Evolutionary conservation across 2,113 vertebrate species (phyloP), one percentile per base, ranked within the genome.

Genomic region (Parotia lawesii): DNA sequence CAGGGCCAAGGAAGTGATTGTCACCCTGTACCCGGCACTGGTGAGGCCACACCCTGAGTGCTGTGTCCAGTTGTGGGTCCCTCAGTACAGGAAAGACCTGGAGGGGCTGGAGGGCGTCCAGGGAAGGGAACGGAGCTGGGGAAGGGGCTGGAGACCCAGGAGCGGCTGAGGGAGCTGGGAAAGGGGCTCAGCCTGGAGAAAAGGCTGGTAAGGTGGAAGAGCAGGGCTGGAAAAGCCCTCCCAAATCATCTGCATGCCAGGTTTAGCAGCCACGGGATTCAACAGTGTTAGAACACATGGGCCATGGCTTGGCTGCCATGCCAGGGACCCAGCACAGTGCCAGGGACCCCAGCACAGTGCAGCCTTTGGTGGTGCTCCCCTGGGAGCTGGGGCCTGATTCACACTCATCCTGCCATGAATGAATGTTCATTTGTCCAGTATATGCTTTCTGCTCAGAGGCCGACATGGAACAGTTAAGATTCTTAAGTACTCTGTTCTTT

Each of bases 221-320:
- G 27, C 40, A n/a, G 48, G 24, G 13, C 67, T 54, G 20, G 33
- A 51, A 62, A 48, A 85, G 38, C 22, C 14, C 23, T 86, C 45
- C 42, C 2, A 12, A 25, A 35, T 12, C 19, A 47, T 4, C 56
- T 54, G 7, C 28, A 3, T 0, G 2, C 2, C 42, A 71, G 42
- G 42, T 38, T 42, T 24, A 51, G 42, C 47, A 65, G 11, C 38
- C 12, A 13, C 11, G 42, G 81, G 15, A 29, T 16, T n/a, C 35
- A 53, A 1, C n/a, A 33, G 65, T 29, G 35, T 10, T 51, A 47
- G 18, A 22, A 24, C 38, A 23, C 38, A 2, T 0, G 1, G 15
- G 6, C 35, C 6, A 21, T 29, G 45, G 40, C n/a, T 54, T 25
- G 19, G 50, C 4, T 11, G 44, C 69, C 11, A 1, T 12, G 42